A percentile compares a stretch with the other conserved stretches of the same genome.
These are phyloP conservation scores for Pardosa pseudoannulata DNA, from an alignment of 2,888 invertebrate species.

Conservation along the genomic window DNA sequence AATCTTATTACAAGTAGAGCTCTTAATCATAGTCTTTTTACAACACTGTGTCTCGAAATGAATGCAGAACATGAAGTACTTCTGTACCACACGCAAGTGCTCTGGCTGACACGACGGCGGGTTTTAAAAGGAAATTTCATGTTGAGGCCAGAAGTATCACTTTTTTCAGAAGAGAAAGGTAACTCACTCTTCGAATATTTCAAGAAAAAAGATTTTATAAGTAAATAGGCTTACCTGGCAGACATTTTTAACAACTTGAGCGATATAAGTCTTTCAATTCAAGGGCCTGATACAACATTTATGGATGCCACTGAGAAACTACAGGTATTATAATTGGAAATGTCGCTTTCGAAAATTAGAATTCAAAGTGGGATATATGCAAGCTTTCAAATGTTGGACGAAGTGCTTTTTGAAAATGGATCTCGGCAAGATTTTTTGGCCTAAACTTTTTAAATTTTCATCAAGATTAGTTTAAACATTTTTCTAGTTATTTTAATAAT, in stretches of 20 bases:
- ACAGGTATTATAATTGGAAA: conserved; percentile 9
- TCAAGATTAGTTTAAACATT: no score
- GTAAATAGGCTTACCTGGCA: conserved; percentile 30
- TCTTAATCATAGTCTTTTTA: conserved; percentile 55
- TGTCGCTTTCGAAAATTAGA: conserved; percentile 12
- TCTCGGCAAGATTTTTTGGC: conserved; percentile 21
- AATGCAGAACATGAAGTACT: conserved; percentile 47
- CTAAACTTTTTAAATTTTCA: no score
- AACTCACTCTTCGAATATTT: conserved; percentile 29
- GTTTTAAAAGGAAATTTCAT: conserved; percentile 50
- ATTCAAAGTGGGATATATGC: conserved; percentile 17
- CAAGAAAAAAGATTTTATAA: conserved; percentile 30
- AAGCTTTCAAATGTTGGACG: conserved; percentile 21
- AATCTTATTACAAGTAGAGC: conserved; percentile 56
- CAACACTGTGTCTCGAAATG: conserved; percentile 36
- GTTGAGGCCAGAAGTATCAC: conserved; percentile 41
- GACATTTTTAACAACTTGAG: conserved; percentile 26
- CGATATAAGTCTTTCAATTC: conserved; percentile 24
- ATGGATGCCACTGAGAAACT: conserved; percentile 21
- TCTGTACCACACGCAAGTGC: conserved; percentile 49
- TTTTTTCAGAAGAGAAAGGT: conserved; percentile 20
- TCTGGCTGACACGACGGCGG: conserved; percentile 50
- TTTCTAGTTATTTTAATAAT: no score
- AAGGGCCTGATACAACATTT: conserved; percentile 21
- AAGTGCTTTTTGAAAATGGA: conserved; percentile 23